A percentile compares a stretch with the other conserved stretches of the same genome.
Evolutionary conservation across 2,797 vertebrate species (phyloP).

Genomic region (Nothura maculosa): DNA sequence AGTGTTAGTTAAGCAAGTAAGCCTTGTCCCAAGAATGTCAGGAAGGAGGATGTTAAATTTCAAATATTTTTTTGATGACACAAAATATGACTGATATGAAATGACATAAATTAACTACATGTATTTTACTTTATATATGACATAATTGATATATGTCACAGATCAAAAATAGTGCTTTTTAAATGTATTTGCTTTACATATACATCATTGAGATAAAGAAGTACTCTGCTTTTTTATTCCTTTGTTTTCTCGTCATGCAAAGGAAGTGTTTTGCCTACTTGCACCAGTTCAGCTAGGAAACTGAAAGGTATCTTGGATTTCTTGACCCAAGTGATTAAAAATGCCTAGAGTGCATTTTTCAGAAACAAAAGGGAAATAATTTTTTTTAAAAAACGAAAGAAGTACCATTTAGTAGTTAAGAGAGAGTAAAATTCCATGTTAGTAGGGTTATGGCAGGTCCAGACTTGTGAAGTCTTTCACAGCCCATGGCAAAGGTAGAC

Average conservation of each 20-base stretch:
- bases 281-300: neutral
- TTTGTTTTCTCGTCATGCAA: neutral
- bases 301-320: neutral
- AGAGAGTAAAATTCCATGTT: neutral
- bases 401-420: neutral
- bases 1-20: neutral
- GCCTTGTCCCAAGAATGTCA: neutral
- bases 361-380: neutral
- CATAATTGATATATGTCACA: neutral
- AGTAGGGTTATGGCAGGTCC: neutral
- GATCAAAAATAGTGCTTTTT: neutral
- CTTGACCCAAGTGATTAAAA: neutral
- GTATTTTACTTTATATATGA: neutral
- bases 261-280: neutral
- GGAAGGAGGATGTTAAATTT: neutral
- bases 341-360: neutral
- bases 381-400: neutral
- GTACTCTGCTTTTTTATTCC: neutral
- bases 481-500: rapidly evolving
- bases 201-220: neutral
- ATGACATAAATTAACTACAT: neutral
- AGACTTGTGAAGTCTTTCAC: neutral
- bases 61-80: neutral
- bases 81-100: neutral
- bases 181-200: rapidly evolving